Percentiles rank a stretch among this genome's conserved stretches.
Conservation (phyloP, 2,797 vertebrate species). For the Artibeus lituratus region DNA sequence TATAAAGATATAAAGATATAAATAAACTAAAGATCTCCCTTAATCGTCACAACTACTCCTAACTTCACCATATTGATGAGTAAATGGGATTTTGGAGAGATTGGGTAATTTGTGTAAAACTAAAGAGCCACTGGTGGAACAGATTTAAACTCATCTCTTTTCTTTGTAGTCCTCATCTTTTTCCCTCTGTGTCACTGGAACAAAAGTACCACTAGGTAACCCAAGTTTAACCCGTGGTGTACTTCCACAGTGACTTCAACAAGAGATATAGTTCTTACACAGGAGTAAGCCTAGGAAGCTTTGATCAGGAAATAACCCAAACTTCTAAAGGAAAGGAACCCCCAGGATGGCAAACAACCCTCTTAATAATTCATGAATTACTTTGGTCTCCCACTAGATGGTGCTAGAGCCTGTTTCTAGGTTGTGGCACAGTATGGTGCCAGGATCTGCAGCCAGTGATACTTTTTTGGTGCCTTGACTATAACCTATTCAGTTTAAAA, state of each 20-base stretch:
- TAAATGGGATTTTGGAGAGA: background rate
- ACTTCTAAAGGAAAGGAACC: background rate
- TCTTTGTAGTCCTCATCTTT: background rate
- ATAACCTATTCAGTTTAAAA: background rate
- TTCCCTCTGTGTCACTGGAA: background rate
- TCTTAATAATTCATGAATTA: slow-evolving; percentile 35
- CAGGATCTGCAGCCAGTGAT: background rate
- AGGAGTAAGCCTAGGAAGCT: background rate
- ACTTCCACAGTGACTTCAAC: background rate
- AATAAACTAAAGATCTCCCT: background rate
- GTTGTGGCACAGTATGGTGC: background rate
- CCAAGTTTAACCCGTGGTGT: background rate
- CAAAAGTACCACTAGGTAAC: background rate
- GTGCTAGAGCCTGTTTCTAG: slow-evolving; percentile 39
- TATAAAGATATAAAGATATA: background rate
- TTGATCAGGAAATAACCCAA: slow-evolving; percentile 11
- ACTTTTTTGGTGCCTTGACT: background rate
- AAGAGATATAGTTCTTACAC: background rate
- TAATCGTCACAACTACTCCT: background rate
- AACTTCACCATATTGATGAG: background rate
- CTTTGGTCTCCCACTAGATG: slow-evolving; percentile 60
- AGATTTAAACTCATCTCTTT: background rate
- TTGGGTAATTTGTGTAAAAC: background rate
- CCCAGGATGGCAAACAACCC: background rate
- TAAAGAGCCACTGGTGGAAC: background rate